Conservation (phyloP, 2,888 invertebrate species). For the Glomeris marginata region DNA sequence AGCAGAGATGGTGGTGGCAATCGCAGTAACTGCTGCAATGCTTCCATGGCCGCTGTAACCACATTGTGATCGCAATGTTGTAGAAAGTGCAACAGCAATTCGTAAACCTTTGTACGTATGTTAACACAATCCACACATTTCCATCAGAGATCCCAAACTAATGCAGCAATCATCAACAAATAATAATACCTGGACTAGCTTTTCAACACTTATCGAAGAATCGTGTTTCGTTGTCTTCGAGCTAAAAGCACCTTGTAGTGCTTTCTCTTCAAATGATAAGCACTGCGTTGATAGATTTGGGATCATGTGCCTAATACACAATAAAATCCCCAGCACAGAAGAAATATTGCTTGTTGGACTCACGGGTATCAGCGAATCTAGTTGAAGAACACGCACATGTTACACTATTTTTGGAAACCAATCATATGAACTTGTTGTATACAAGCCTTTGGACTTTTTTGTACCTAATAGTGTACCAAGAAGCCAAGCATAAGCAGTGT, state of each 20-base stretch:
- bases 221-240: background rate
- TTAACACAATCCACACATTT: too few relatives aligned
- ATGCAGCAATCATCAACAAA: too few relatives aligned
- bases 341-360: constrained; percentile 23
- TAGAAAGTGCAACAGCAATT: constrained; percentile 35
- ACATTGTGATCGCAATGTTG: constrained; percentile 65
- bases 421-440: too few relatives aligned
- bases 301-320: constrained; percentile 46
- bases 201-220: background rate
- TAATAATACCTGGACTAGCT: background rate
- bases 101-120: constrained; percentile 28
- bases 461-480: constrained; percentile 43
- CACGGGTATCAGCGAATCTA: background rate
- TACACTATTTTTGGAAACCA: background rate
- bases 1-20: constrained; percentile 39
- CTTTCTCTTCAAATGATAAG: too few relatives aligned
- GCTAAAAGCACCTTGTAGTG: background rate
- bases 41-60: constrained; percentile 70
- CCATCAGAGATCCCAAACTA: too few relatives aligned
- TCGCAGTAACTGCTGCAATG: constrained; percentile 45
- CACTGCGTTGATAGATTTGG: constrained; percentile 33
- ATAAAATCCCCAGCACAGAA: constrained; percentile 47
- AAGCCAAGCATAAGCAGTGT: constrained; percentile 49
- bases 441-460: constrained; percentile 26
- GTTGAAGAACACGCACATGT: background rate